Base-by-base conservation (phyloP, 2,888 invertebrate species). In the Sialis fuliginosa region DNA sequence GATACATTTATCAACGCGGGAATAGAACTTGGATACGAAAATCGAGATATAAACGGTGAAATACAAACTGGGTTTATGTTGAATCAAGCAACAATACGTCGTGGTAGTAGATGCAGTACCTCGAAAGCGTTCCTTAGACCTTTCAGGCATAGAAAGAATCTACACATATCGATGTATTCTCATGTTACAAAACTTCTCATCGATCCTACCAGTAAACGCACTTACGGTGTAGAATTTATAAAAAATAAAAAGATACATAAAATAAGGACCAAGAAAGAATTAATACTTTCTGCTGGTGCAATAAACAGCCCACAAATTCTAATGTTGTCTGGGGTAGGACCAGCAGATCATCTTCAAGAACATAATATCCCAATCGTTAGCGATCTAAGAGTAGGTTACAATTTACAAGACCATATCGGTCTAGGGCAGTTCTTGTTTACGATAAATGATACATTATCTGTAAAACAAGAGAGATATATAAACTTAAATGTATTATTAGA, bases 231-330 rank as follows among this genome's bases (percentile, higher is more conserved):
- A 10, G 30, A 22, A 10, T 42, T n/a, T n/a, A 13, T 42, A 22
- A 42, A 30, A 42, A 41, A 32, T 12, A 31, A 32, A 6, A 7
- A 13, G 30, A 5, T 7, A 13, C 22, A 42, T 9, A 4, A 22
- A 4, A 31, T 60, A 10, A 50, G 52, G 32, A 70, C 69, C 9
- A 60, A 62, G 37, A 67, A 65, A 49, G 69, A 68, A 49, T 61
- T 75, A 1, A 71, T 75, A 48, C 55, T 75, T 31, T 64, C 68
- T 40, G 72, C 68, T 5, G 75, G 75, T 6, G 63, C 74, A 9
- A 66, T 77, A 51, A 74, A 74, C 57, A 66, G 71, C 10, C 73
- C 75, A 0, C 75, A 77, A 53, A 55, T 76, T 22, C 61, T 76
- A 30, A 67, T 73, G 69, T 55, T 76, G 59, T 48, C 48, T 60